Evolutionary conservation across 35 echinoderm and acorn worm genomes (phyloP).

Genomic region (Amphiura filiformis): DNA sequence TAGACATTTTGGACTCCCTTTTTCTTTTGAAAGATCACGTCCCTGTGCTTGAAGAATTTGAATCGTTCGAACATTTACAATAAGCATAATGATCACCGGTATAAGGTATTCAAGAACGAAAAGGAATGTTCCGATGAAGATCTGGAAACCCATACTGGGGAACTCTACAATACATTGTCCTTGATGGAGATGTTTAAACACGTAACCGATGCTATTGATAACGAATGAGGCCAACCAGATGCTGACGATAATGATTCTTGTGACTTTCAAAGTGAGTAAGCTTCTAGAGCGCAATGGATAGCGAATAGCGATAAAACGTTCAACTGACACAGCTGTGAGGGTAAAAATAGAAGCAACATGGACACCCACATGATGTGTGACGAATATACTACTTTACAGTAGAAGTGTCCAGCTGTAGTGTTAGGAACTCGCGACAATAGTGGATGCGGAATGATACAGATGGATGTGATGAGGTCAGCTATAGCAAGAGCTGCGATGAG

Average conservation of each 20-base stretch:
- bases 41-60: constrained; percentile 5
- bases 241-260: neutral
- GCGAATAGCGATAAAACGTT: constrained; percentile 51
- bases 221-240: constrained; percentile 4
- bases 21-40: neutral
- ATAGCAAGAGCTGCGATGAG: constrained; percentile 53
- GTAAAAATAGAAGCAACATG: constrained; percentile 50
- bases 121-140: too few relatives aligned
- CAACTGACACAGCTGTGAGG: constrained; percentile 41
- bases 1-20: neutral
- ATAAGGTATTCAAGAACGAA: too few relatives aligned
- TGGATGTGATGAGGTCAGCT: constrained; percentile 43
- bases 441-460: constrained; percentile 38
- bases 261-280: neutral
- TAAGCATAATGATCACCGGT: too few relatives aligned
- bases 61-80: neutral
- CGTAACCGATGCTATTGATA: neutral
- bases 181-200: too few relatives aligned
- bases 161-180: too few relatives aligned
- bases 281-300: constrained; percentile 23
- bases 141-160: too few relatives aligned
- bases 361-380: constrained; percentile 48
- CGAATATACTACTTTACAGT: constrained; percentile 36
- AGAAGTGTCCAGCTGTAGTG: constrained; percentile 19
- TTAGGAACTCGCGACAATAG: neutral